Base-by-base conservation (phyloP, 2,888 invertebrate species). In the Drosophila eohydei region DNA sequence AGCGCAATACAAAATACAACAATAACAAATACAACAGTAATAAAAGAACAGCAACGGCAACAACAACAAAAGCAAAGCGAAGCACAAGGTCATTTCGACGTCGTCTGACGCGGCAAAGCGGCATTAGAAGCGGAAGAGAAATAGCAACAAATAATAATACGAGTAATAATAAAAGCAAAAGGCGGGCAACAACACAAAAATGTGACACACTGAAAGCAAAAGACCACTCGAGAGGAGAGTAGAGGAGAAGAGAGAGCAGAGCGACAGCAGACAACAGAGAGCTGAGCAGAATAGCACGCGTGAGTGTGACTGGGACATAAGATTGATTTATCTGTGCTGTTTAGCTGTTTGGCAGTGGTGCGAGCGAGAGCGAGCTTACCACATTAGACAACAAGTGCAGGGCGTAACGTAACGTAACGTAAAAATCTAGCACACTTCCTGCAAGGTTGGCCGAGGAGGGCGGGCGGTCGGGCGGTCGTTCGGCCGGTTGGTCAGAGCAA, bases 41-140 rank as follows among this genome's bases (percentile, higher is more conserved):
- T 51, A 71, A 71, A 38, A 51, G 28, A 62, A 60, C 40, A 62
- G 41, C 36, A 48, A 40, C 16, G 55, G 40, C 30, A 65, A 71
- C 40, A 65, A 71, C 40, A 46, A 28, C 44, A 46, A 46, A 46
- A 46, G n/a, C 46, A 75, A 76, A 71, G 71, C 71, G 62, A 74
- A 72, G 66, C 80, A 81, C 86, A 86, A 86, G 86, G 86, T 88
- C 89, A 88, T 58, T 67, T 65, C 55, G 60, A 73, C 59, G 83
- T 82, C 81, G 83, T 81, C 80, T 78, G 81, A 81, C 78, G 80
- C 75, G 69, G 59, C 55, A 69, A 61, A 61, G 52, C 66, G 66
- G 74, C 78, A 74, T 84, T 83, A 87, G 82, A 88, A 88, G 87
- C 86, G 86, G 89, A 86, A 86, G 89, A 86, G 80, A 83, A 87